These are phyloP conservation scores for Galerucella nymphaeae DNA, from an alignment of 2,888 invertebrate species.

Conservation along the genomic window DNA sequence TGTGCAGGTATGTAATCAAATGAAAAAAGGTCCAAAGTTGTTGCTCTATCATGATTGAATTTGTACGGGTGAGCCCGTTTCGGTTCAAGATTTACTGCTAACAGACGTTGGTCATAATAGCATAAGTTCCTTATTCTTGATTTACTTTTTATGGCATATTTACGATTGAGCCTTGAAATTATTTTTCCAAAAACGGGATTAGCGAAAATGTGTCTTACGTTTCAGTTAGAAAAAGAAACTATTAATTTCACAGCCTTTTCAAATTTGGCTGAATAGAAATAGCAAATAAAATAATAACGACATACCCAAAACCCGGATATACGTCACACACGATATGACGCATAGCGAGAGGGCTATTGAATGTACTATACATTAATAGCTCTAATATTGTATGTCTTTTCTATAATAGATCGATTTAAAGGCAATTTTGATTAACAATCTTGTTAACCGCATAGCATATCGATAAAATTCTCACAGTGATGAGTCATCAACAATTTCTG, in stretches of 20 bases:
- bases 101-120: conserved; percentile 6
- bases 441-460: neutral
- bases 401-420: too few species aligned
- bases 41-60: conserved; percentile 14
- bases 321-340: too few species aligned
- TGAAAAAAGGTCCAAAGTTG: conserved; percentile 14
- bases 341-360: too few species aligned
- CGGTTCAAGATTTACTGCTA: conserved; percentile 13
- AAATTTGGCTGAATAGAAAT: too few species aligned
- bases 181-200: neutral
- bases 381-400: too few species aligned
- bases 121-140: neutral
- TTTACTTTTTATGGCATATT: neutral
- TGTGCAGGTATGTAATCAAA: conserved; percentile 12
- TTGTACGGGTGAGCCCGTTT: conserved; percentile 10
- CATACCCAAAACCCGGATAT: too few species aligned
- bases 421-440: neutral
- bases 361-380: too few species aligned
- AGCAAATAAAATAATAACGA: too few species aligned
- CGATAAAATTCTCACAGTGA: neutral
- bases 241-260: too few species aligned
- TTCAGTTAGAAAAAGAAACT: too few species aligned
- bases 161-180: neutral
- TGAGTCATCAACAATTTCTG: conserved; percentile 1
- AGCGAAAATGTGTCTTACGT: too few species aligned